Percentiles rank a stretch among this genome's conserved stretches.
These are phyloP conservation scores for Typhlomys cinereus DNA, from an alignment of 2,113 vertebrate genomes.

Conservation along the genomic window DNA sequence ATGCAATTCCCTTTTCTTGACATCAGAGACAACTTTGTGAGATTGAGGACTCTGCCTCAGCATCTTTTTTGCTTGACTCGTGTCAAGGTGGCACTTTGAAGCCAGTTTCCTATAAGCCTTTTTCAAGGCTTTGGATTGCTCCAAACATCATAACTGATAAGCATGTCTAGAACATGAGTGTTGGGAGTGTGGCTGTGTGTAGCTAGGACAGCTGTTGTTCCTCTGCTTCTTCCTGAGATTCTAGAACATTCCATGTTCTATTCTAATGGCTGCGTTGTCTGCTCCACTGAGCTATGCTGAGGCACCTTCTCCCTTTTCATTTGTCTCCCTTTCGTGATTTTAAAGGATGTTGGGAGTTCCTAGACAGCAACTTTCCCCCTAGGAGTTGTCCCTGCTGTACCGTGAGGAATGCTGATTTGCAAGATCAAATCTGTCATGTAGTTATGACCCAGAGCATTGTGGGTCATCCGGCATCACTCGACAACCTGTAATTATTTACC, in stretches of 20 bases:
- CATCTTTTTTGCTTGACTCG: background rate
- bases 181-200: background rate
- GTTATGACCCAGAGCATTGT: background rate
- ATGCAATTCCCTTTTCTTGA: background rate
- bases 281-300: background rate
- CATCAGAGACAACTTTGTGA: background rate
- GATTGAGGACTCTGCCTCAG: background rate
- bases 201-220: background rate
- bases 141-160: background rate
- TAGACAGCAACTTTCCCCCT: background rate
- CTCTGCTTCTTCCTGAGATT: background rate
- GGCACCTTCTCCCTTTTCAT: background rate
- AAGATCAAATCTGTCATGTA: background rate
- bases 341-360: background rate
- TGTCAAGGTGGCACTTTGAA: background rate
- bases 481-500: background rate
- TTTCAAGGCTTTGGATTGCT: background rate
- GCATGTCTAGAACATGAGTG: background rate
- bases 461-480: conserved; percentile 3
- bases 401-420: background rate
- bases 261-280: background rate
- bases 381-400: background rate
- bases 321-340: conserved; percentile 22
- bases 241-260: background rate
- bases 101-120: background rate